Percentiles rank a stretch among this genome's conserved stretches.
phyloP scores from a whole-genome alignment of 1,140 invertebrate species.

The Manduca sexta region DNA sequence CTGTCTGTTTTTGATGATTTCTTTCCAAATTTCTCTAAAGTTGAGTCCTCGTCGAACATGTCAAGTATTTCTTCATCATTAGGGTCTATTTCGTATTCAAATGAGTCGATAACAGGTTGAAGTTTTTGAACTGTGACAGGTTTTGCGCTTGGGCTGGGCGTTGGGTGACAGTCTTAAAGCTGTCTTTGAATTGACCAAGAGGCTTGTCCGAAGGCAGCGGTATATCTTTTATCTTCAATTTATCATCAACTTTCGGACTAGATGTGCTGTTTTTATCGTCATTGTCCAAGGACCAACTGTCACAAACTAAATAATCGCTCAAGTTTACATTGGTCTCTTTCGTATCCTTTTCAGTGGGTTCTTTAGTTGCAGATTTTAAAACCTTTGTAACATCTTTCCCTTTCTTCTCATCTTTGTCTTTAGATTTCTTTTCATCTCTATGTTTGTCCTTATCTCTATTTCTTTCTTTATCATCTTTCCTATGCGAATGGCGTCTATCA shows the following conservation, averaged over 20 bases:
- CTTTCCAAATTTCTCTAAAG: slow-evolving; percentile 37
- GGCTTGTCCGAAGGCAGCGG: slow-evolving; percentile 7
- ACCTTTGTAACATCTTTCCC: slow-evolving; percentile 23
- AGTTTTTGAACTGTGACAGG: slow-evolving; percentile 37
- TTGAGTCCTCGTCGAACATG: slow-evolving; percentile 46
- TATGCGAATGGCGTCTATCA: slow-evolving; percentile 36
- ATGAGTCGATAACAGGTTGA: slow-evolving; percentile 53
- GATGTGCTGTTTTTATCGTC: slow-evolving; percentile 46
- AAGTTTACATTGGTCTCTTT: slow-evolving; percentile 58
- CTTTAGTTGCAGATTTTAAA: slow-evolving; percentile 21
- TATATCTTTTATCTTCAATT: slow-evolving; percentile 11
- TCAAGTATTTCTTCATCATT: slow-evolving; percentile 56
- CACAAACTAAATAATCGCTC: slow-evolving; percentile 62
- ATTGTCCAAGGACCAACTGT: slow-evolving; percentile 67
- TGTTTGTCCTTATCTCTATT: slow-evolving; percentile 15
- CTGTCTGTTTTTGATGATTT: slow-evolving; percentile 22
- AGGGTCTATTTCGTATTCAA: slow-evolving; percentile 61
- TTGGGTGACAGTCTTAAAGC: not conserved
- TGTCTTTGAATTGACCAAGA: too few species aligned
- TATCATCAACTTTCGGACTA: slow-evolving; percentile 44
- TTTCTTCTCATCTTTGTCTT: slow-evolving; percentile 14
- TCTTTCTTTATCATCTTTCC: slow-evolving; percentile 35
- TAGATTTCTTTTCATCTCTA: slow-evolving; percentile 14
- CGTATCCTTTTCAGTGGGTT: slow-evolving; percentile 5
- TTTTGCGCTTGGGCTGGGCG: slow-evolving; percentile 14